Conservation (phyloP, 2,797 vertebrate genomes). For the Microctenopoma stevenorrisi region DNA sequence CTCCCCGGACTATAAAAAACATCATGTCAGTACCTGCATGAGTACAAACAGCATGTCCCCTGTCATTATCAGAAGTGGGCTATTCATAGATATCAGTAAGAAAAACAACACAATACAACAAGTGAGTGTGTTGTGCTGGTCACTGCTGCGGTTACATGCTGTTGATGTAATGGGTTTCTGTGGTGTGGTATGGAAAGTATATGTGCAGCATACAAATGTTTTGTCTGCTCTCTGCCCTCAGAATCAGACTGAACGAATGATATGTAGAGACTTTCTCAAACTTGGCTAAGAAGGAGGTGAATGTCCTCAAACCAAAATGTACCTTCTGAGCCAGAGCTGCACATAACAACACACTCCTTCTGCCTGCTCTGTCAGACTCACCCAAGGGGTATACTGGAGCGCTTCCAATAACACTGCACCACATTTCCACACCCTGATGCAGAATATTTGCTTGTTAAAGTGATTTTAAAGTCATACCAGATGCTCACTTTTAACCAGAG, state of each 20-base stretch:
- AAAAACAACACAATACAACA: not conserved
- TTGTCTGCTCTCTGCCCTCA: not conserved
- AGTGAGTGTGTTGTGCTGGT: not conserved
- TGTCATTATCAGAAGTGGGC: slow-evolving; percentile 11
- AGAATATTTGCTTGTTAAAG: slow-evolving; percentile 63
- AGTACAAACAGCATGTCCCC: slow-evolving; percentile 14
- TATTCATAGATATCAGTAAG: slow-evolving; percentile 24
- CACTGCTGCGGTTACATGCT: slow-evolving; percentile 2
- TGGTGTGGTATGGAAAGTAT: no score
- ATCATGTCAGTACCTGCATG: not conserved
- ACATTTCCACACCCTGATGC: slow-evolving; percentile 59
- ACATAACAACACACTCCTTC: not conserved
- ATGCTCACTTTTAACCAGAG: slow-evolving; percentile 58
- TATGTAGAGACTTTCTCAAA: slow-evolving; percentile 9
- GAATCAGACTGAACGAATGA: slow-evolving; percentile 5
- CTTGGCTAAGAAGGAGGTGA: slow-evolving; percentile 20
- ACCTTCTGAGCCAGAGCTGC: slow-evolving; percentile 16
- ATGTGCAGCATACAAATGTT: no score
- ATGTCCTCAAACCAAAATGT: slow-evolving; percentile 14
- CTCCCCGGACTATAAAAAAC: slow-evolving; percentile 12
- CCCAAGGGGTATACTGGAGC: slow-evolving; percentile 45
- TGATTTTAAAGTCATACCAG: slow-evolving; percentile 57
- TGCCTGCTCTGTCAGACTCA: slow-evolving; percentile 13
- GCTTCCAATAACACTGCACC: slow-evolving; percentile 49
- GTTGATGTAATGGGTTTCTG: not conserved